Conservation (phyloP, 2,888 invertebrate genomes). For the Polyommatus icarus region DNA sequence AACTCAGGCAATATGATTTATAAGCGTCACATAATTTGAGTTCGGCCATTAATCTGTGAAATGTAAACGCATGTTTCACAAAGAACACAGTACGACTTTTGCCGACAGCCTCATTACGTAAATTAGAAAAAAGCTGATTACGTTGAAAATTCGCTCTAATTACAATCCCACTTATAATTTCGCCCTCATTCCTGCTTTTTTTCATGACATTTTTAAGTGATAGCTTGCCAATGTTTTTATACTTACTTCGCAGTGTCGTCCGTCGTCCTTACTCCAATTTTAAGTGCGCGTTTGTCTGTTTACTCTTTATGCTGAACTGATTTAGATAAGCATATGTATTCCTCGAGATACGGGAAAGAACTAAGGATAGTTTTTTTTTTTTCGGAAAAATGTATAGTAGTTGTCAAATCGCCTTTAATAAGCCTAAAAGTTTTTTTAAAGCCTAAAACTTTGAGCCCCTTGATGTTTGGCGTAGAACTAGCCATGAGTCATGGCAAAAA, state of each 20-base stretch:
- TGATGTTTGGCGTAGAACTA: not conserved
- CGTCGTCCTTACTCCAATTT: not conserved
- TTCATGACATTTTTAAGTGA: constrained; percentile 12
- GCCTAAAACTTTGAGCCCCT: not conserved
- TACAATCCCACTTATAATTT: constrained; percentile 47
- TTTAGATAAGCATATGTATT: not conserved
- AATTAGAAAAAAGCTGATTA: constrained; percentile 14
- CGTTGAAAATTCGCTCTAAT: constrained; percentile 56
- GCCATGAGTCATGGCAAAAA: not conserved
- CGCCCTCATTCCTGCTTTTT: constrained; percentile 38
- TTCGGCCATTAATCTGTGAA: not conserved
- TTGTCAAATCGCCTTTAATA: too few species aligned
- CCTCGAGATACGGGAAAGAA: not conserved
- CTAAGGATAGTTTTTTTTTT: too few species aligned
- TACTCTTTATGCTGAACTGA: not conserved
- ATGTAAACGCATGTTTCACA: not conserved
- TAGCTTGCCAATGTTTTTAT: not conserved
- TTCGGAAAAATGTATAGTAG: too few species aligned
- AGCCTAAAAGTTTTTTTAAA: too few species aligned
- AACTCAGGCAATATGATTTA: not conserved
- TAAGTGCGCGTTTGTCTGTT: not conserved
- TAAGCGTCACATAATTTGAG: not conserved
- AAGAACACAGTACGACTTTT: not conserved
- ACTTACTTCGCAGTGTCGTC: not conserved
- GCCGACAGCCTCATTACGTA: constrained; percentile 47